A percentile compares a stretch with the other conserved stretches of the same genome.
phyloP scores from a whole-genome alignment of 2,888 invertebrate species.

The Netelia virgata region DNA sequence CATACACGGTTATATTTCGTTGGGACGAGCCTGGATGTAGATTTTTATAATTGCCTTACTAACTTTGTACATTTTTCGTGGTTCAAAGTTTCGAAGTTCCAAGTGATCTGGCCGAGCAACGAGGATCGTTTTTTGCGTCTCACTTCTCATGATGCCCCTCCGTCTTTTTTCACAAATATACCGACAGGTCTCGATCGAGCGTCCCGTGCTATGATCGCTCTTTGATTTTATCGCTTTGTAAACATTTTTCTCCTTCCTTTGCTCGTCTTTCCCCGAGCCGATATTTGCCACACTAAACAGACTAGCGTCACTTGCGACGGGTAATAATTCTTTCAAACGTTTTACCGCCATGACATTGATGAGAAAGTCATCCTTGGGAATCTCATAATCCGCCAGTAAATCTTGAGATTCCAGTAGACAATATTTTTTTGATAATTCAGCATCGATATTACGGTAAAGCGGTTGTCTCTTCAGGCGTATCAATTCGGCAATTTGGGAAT shows the following conservation, averaged over 20 bases:
- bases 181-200: slow-evolving; percentile 14
- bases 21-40: no score
- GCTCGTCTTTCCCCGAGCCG: slow-evolving; percentile 19
- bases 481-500: slow-evolving; percentile 72
- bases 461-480: slow-evolving; percentile 75
- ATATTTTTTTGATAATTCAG: slow-evolving; percentile 72
- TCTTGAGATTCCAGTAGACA: slow-evolving; percentile 78
- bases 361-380: slow-evolving; percentile 50
- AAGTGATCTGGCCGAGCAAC: slow-evolving; percentile 78
- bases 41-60: background rate
- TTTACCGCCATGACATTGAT: slow-evolving; percentile 72
- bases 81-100: slow-evolving; percentile 82
- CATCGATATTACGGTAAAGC: slow-evolving; percentile 72
- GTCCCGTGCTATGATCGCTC: slow-evolving; percentile 50
- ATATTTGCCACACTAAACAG: slow-evolving; percentile 40
- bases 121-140: slow-evolving; percentile 71
- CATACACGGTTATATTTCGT: slow-evolving; percentile 62
- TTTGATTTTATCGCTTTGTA: slow-evolving; percentile 57
- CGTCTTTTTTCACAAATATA: slow-evolving; percentile 25
- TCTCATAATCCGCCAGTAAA: slow-evolving; percentile 74
- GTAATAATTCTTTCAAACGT: background rate
- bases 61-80: slow-evolving; percentile 81
- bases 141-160: slow-evolving; percentile 69
- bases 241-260: slow-evolving; percentile 67
- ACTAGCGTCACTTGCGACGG: slow-evolving; percentile 51